Conservation (phyloP, 2,888 invertebrate species). For the Digitonthophagus gazella region DNA sequence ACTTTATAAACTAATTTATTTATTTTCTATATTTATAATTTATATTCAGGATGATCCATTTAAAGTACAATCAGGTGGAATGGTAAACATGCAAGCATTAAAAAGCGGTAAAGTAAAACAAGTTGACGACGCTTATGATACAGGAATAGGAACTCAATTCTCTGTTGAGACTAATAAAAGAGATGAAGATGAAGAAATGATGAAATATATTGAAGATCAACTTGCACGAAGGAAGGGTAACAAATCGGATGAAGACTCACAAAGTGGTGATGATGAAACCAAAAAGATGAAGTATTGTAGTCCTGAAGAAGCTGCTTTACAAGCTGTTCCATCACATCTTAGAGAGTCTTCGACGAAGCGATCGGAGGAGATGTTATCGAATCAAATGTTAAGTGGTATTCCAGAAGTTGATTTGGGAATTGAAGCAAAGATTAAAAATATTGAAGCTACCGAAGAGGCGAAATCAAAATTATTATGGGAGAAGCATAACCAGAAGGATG, state of each 20-base stretch:
- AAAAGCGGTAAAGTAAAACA: constrained; percentile 79
- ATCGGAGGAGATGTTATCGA: constrained; percentile 98
- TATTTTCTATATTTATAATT: constrained; percentile 1
- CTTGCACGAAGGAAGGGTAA: constrained; percentile 80
- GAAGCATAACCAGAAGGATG: constrained; percentile 86
- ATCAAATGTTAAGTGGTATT: constrained; percentile 99
- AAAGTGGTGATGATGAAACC: constrained; percentile 34
- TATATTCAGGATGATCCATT: constrained; percentile 61
- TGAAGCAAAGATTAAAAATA: constrained; percentile 97
- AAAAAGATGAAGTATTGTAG: constrained; percentile 63
- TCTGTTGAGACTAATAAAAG: constrained; percentile 97
- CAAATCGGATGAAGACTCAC: constrained; percentile 40
- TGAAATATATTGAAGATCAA: constrained; percentile 87
- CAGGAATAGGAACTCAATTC: constrained; percentile 94
- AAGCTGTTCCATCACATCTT: constrained; percentile 68
- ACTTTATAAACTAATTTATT: constrained; percentile 12
- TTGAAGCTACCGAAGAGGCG: constrained; percentile 98
- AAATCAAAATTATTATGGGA: constrained; percentile 90
- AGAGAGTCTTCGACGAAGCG: constrained; percentile 81
- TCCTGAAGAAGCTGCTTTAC: constrained; percentile 87
- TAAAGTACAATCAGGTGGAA: constrained; percentile 78
- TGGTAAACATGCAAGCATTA: constrained; percentile 84
- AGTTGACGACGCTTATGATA: constrained; percentile 88
- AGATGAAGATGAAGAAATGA: constrained; percentile 99
- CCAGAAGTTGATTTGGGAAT: constrained; percentile 99